Percentiles rank a stretch among this genome's conserved stretches.
phyloP scores from a whole-genome alignment of 2,888 invertebrate species.

The Caenorhabditis sp. region DNA sequence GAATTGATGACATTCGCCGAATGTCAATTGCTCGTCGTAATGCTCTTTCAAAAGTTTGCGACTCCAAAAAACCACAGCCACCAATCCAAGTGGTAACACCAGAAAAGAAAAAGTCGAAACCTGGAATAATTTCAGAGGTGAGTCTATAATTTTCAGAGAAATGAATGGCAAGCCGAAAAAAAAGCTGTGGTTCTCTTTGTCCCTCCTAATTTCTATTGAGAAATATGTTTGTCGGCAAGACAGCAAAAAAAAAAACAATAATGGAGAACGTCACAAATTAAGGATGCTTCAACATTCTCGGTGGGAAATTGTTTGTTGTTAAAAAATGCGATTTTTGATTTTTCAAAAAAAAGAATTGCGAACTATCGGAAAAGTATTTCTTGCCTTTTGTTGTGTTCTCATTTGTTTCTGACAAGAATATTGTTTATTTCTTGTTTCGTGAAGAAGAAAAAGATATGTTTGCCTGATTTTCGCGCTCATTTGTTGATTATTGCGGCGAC shows the following conservation, averaged over 20 bases:
- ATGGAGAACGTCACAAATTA: not conserved
- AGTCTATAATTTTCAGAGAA: not conserved
- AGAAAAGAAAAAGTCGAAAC: constrained; percentile 58
- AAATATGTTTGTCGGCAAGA: not conserved
- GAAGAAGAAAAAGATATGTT: too few relatives aligned
- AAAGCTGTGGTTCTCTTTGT: not conserved
- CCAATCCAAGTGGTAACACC: constrained; percentile 66
- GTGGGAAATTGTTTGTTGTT: too few relatives aligned
- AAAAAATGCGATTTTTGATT: too few relatives aligned
- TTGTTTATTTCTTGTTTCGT: too few relatives aligned
- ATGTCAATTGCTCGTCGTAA: constrained; percentile 79
- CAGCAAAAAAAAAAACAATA: not conserved
- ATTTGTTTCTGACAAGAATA: too few relatives aligned
- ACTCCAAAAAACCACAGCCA: constrained; percentile 12
- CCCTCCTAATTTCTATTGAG: not conserved
- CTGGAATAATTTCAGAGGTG: constrained; percentile 24
- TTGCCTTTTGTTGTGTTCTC: too few relatives aligned
- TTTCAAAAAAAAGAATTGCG: too few relatives aligned
- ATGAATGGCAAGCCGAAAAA: not conserved
- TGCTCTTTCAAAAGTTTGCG: constrained; percentile 14
- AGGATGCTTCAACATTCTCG: not conserved
- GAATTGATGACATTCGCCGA: constrained; percentile 89
- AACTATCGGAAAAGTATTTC: too few relatives aligned
- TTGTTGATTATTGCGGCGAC: too few relatives aligned
- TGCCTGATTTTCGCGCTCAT: too few relatives aligned